Conservation (phyloP, 2,797 vertebrate species). For the Myiotriccus ornatus region DNA sequence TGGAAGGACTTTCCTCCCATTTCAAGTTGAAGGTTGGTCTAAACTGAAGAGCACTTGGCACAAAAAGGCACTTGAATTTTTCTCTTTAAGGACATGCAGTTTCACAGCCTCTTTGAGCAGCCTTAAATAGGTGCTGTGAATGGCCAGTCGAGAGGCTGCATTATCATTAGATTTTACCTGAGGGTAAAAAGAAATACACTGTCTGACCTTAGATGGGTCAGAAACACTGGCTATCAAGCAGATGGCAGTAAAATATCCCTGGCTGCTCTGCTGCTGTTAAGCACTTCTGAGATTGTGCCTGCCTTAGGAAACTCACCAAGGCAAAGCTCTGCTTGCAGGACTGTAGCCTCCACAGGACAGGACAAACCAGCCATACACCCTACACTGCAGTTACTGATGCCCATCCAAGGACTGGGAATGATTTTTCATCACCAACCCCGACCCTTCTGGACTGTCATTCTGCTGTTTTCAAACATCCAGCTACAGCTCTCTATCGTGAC, state of each 20-base stretch:
- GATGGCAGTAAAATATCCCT: not conserved
- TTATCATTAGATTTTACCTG: not conserved
- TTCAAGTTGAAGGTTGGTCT: not conserved
- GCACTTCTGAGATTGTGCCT: not conserved
- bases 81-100: not conserved
- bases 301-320: not conserved
- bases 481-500: rapidly evolving
- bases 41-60: not conserved
- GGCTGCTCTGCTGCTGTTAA: not conserved
- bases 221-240: not conserved
- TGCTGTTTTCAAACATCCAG: not conserved
- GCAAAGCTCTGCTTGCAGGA: not conserved
- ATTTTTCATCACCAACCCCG: not conserved
- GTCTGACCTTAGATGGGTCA: not conserved
- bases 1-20: not conserved
- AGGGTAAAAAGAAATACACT: not conserved
- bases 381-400: rapidly evolving
- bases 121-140: not conserved
- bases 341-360: not conserved
- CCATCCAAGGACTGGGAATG: not conserved
- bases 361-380: not conserved
- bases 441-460: not conserved
- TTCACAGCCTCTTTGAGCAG: not conserved
- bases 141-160: not conserved
- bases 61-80: not conserved